Percentiles rank a stretch among this genome's conserved stretches.
phyloP scores from a whole-genome alignment of 1,140 invertebrate genomes.

The Hyles vespertilio region DNA sequence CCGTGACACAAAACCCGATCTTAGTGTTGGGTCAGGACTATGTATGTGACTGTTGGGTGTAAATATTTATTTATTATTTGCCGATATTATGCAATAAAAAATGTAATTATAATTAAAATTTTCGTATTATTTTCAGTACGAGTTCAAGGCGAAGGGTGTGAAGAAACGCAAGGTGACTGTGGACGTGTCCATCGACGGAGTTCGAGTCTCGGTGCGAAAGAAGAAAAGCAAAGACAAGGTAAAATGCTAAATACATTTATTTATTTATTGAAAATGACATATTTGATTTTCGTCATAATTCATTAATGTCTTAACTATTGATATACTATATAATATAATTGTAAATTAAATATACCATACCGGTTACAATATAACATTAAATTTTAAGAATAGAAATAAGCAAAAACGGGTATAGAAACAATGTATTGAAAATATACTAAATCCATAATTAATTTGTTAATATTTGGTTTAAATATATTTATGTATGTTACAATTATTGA shows the following conservation, averaged over 20 bases:
- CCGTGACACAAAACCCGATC: too few species aligned
- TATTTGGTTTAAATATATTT: too few species aligned
- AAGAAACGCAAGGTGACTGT: slow-evolving; percentile 98
- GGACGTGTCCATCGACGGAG: slow-evolving; percentile 95
- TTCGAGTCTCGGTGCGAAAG: slow-evolving; percentile 86
- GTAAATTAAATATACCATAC: not conserved
- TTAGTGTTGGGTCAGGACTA: too few species aligned
- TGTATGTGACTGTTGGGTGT: too few species aligned
- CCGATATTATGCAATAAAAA: too few species aligned
- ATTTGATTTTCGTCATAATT: not conserved
- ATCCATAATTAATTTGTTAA: too few species aligned
- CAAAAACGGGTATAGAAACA: too few species aligned
- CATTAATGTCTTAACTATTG: not conserved
- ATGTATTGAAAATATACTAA: too few species aligned
- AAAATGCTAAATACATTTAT: slow-evolving; percentile 2
- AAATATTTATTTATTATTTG: too few species aligned
- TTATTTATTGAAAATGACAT: not conserved
- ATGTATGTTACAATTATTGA: too few species aligned
- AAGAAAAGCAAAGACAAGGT: slow-evolving; percentile 45
- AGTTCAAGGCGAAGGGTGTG: slow-evolving; percentile 97
- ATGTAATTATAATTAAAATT: slow-evolving; percentile 2
- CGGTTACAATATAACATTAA: too few species aligned
- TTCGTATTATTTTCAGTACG: slow-evolving; percentile 85
- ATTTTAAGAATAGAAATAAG: too few species aligned
- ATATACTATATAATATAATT: not conserved